phyloP scores from a whole-genome alignment of 64 coral and sea anemone genomes.

The Hydrozoanthus tunicans region DNA sequence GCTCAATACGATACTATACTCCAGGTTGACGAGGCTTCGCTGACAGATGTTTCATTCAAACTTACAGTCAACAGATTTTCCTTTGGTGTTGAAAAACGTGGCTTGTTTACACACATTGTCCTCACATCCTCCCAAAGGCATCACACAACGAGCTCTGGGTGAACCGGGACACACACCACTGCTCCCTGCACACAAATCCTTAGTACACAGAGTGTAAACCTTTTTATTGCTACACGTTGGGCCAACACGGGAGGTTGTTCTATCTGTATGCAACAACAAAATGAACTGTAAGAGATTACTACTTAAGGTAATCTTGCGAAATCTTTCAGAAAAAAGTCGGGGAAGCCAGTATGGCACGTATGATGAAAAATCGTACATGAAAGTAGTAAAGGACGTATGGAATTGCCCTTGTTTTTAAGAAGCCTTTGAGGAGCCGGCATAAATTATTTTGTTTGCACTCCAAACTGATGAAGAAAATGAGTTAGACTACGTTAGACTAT shows the following conservation, averaged over 20 bases:
- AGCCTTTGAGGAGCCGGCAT: no score
- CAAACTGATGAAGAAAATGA: no score
- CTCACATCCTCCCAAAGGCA: constrained; percentile 46
- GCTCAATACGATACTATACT: neutral
- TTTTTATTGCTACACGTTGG: constrained; percentile 1
- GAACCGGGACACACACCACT: constrained; percentile 26
- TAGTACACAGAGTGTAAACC: constrained; percentile 17
- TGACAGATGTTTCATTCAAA: neutral
- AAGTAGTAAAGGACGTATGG: no score
- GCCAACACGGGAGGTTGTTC: neutral
- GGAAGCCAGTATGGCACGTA: no score
- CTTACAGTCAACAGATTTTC: constrained; percentile 44
- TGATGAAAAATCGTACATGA: no score
- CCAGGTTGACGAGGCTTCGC: neutral
- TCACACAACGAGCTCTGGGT: constrained; percentile 49
- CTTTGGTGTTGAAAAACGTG: constrained; percentile 17
- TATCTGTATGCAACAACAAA: neutral
- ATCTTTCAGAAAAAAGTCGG: no score
- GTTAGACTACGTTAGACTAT: no score
- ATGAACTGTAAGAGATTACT: neutral
- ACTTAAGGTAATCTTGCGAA: no score
- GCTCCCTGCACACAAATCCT: constrained; percentile 15
- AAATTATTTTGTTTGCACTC: no score
- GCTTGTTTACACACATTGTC: neutral
- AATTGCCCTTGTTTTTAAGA: no score